Percentiles rank a stretch among this genome's conserved stretches.
Conservation (phyloP, 1,140 invertebrate genomes). For the Palaemon carinicauda region DNA sequence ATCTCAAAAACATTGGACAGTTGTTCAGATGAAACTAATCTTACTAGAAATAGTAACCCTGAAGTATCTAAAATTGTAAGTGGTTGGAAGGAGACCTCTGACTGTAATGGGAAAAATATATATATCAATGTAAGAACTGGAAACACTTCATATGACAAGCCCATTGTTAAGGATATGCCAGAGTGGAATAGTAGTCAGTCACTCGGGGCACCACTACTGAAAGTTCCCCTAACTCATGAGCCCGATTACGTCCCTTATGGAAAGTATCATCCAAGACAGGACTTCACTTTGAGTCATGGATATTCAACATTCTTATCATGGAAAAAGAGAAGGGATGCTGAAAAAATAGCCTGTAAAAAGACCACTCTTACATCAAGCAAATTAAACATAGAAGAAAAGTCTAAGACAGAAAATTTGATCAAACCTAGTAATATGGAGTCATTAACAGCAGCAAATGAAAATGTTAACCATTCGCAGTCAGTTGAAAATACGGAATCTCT, state of each 20-base stretch:
- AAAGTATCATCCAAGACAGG: background rate
- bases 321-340: constrained; percentile 35
- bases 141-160: constrained; percentile 40
- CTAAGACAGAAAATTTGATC: background rate
- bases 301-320: constrained; percentile 24
- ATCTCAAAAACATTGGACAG: no score
- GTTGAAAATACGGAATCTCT: no score
- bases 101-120: constrained; percentile 21
- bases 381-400: background rate
- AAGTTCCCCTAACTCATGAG: constrained; percentile 19
- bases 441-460: background rate
- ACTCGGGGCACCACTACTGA: constrained; percentile 30
- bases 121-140: constrained; percentile 29
- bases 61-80: background rate
- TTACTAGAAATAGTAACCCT: no score
- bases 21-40: no score
- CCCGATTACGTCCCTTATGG: background rate
- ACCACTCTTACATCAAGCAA: background rate
- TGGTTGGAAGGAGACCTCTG: constrained; percentile 13
- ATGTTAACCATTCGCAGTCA: background rate
- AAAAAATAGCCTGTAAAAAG: background rate
- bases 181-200: constrained; percentile 38
- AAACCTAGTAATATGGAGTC: background rate
- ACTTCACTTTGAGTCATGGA: constrained; percentile 31
- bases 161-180: background rate